Percentiles rank a stretch among this genome's conserved stretches.
Evolutionary conservation across 2,888 invertebrate genomes (phyloP).

Genomic region (Drepana falcataria): DNA sequence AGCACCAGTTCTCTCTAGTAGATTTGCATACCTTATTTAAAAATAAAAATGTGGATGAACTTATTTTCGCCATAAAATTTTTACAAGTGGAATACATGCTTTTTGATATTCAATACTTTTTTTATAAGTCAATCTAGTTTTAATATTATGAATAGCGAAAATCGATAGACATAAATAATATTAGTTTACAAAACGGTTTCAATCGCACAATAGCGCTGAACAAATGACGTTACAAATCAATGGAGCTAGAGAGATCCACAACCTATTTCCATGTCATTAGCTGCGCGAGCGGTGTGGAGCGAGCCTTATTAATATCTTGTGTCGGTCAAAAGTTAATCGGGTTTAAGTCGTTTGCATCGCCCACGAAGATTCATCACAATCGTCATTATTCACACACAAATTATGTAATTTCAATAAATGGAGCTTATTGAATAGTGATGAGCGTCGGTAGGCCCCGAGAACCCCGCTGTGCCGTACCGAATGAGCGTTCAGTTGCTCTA

Average conservation of each 20-base stretch:
- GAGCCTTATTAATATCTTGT: slow-evolving; percentile 71
- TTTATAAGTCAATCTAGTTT: too few species aligned
- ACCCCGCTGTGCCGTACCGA: slow-evolving; percentile 52
- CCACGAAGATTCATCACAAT: slow-evolving; percentile 78
- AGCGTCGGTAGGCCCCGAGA: slow-evolving; percentile 71
- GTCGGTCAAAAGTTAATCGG: slow-evolving; percentile 78
- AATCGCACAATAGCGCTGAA: slow-evolving; percentile 36
- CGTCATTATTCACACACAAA: slow-evolving; percentile 79
- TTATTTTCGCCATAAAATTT: too few species aligned
- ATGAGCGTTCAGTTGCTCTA: slow-evolving; percentile 25
- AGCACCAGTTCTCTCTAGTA: too few species aligned
- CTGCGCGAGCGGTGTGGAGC: slow-evolving; percentile 38
- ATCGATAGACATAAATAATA: not conserved
- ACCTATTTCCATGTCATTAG: slow-evolving; percentile 71
- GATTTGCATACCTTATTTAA: too few species aligned
- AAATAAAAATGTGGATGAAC: too few species aligned
- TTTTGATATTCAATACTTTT: too few species aligned
- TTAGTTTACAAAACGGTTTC: slow-evolving; percentile 3
- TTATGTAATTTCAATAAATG: slow-evolving; percentile 79
- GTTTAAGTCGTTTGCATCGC: slow-evolving; percentile 75
- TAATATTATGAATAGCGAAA: too few species aligned
- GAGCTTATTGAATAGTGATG: slow-evolving; percentile 78
- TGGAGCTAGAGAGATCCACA: slow-evolving; percentile 30
- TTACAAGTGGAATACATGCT: too few species aligned
- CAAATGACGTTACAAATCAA: slow-evolving; percentile 43